Base-by-base conservation (phyloP, 2,888 invertebrate genomes). In the Dendrolimus houi region DNA sequence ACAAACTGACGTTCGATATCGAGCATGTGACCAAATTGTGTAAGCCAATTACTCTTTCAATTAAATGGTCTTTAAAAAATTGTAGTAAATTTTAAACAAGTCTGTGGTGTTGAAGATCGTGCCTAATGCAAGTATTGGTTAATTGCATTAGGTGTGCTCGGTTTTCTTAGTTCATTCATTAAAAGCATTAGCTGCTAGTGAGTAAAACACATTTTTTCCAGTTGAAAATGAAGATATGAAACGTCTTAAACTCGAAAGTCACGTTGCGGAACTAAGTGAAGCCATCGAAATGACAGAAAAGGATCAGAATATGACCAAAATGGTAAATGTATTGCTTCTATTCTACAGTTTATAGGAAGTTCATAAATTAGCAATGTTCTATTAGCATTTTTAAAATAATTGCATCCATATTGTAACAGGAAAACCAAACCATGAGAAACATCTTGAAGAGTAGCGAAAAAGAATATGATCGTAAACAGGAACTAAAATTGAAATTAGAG, bases 251-350 rank as follows among this genome's bases (percentile, higher is more conserved):
- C 68, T 94, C 9, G 93, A 94, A 66, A 71, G 73, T 8, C 90
- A 92, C 70, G 89, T 94, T 29, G 76, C 81, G 1, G 91, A 94
- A 59, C 72, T 92, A 7, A 83, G 91, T 0, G 91, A 92, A 42
- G 88, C 94, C 7, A 83, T 94, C 10, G 92, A 93, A 55, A 92
- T 93, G 86, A 92, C 92, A 2, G 93, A 94, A 63, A 83, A 88
- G 52, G 94, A 95, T 68, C 89, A 93, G 52, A 87, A 92, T 52
- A 82, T 90, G 67, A 87, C 92, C 0, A 85, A 82, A 67, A 79
- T 80, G 59, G 86, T 87, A 68, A 67, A 67, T 57, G 6, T 40
- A 13, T n/a, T 13, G 14, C 8, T n/a, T 53, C 29, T 9, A 53
- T 13, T 13, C 1, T 17, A 10, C 2, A 8, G 10, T 12, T n/a